A percentile compares a stretch with the other conserved stretches of the same genome.
Conservation (phyloP, 2,888 invertebrate species). For the Megaustenia siamemsis region DNA sequence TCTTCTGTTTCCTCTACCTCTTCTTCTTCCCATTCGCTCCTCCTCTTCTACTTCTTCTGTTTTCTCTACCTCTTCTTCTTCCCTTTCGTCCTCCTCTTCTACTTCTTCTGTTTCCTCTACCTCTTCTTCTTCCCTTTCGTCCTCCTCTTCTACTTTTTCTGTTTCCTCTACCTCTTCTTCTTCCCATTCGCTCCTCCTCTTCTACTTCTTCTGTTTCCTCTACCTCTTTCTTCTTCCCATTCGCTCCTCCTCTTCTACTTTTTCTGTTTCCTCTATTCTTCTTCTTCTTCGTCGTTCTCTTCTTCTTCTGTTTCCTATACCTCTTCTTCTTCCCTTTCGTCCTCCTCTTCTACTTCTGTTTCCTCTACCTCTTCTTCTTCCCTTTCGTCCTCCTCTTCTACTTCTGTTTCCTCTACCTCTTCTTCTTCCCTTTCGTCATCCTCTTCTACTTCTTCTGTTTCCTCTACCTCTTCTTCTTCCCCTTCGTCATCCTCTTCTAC, state of each 20-base stretch:
- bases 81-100: not conserved
- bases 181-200: too few relatives aligned
- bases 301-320: not conserved
- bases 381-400: not conserved
- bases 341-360: constrained; percentile 10
- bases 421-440: not conserved
- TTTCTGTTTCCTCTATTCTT: too few relatives aligned
- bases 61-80: not conserved
- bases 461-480: not conserved
- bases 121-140: too few relatives aligned
- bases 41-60: not conserved
- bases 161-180: too few relatives aligned
- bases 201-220: too few relatives aligned
- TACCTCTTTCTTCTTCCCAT: too few relatives aligned
- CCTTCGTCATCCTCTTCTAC: too few relatives aligned
- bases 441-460: not conserved
- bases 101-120: not conserved
- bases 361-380: not conserved
- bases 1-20: not conserved
- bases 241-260: too few relatives aligned
- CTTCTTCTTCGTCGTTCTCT: not conserved
- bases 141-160: too few relatives aligned
- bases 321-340: not conserved
- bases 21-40: not conserved
- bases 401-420: not conserved